phyloP scores from a whole-genome alignment of 2,797 vertebrate species.

The Agapornis canus region DNA sequence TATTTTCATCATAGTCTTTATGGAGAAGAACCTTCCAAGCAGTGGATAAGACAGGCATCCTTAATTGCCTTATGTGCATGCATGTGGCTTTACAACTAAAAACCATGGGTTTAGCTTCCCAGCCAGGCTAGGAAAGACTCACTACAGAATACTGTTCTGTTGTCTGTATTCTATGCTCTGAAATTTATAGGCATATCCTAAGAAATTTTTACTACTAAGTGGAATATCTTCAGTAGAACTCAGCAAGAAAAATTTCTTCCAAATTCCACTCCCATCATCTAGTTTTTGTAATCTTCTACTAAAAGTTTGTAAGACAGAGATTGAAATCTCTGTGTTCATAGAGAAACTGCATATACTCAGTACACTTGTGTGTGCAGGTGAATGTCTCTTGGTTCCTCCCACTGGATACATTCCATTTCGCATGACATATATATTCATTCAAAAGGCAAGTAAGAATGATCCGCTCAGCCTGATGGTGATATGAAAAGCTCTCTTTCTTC shows the following conservation, averaged over 20 bases:
- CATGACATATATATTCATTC: neutral
- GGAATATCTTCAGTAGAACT: neutral
- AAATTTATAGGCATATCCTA: neutral
- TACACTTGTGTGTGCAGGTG: neutral
- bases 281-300: neutral
- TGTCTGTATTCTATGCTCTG: neutral
- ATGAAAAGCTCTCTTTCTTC: neutral
- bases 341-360: neutral
- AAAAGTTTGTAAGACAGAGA: neutral
- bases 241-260: neutral
- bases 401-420: neutral
- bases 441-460: neutral
- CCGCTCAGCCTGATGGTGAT: neutral
- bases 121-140: neutral
- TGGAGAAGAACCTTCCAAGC: neutral
- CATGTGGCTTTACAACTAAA: neutral
- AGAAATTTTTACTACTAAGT: neutral
- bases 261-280: neutral
- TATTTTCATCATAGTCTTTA: neutral
- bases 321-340: neutral
- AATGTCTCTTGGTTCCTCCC: neutral
- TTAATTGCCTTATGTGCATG: neutral
- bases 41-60: fast-evolving
- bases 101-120: neutral
- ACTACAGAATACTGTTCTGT: neutral